These are phyloP conservation scores for Romanogobio albipinnatus DNA, from an alignment of 2,113 vertebrate genomes.

Conservation along the genomic window DNA sequence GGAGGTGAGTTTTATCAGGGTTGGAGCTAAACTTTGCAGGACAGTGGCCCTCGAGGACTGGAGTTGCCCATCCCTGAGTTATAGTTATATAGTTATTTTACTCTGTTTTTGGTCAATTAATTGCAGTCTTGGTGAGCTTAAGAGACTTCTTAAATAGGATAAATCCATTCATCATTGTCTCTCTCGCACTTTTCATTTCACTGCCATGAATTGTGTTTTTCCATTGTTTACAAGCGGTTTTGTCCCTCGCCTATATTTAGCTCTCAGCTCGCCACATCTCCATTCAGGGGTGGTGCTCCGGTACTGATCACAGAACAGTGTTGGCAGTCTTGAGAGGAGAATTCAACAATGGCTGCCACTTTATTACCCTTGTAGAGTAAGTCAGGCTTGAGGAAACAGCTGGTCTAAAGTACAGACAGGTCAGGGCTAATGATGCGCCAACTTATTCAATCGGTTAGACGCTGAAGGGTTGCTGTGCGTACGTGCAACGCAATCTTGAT, in stretches of 20 bases:
- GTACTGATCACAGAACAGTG: slow-evolving; percentile 13
- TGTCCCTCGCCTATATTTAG: slow-evolving; percentile 9
- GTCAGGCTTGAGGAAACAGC: slow-evolving; percentile 38
- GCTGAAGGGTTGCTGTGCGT: slow-evolving; percentile 62
- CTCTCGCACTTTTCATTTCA: not conserved
- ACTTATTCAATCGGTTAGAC: not conserved
- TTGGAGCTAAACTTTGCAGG: too few relatives aligned
- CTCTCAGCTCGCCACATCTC: not conserved
- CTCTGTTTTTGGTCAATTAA: not conserved
- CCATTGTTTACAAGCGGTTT: slow-evolving; percentile 5
- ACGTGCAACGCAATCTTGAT: slow-evolving; percentile 59
- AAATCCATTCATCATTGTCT: slow-evolving; percentile 13
- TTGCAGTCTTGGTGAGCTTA: not conserved
- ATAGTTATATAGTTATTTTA: too few relatives aligned
- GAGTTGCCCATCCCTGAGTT: too few relatives aligned
- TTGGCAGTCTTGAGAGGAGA: slow-evolving; percentile 9
- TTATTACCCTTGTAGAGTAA: slow-evolving; percentile 18
- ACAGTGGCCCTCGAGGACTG: too few relatives aligned
- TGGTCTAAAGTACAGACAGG: slow-evolving; percentile 16
- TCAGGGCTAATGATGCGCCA: slow-evolving; percentile 19
- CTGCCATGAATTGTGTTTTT: slow-evolving; percentile 2
- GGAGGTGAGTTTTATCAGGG: too few relatives aligned
- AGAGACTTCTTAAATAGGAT: not conserved
- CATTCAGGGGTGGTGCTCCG: not conserved
- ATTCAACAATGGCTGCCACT: not conserved